Evolutionary conservation across 2,888 invertebrate genomes (phyloP).

Genomic region (Protodeltote pygarga): DNA sequence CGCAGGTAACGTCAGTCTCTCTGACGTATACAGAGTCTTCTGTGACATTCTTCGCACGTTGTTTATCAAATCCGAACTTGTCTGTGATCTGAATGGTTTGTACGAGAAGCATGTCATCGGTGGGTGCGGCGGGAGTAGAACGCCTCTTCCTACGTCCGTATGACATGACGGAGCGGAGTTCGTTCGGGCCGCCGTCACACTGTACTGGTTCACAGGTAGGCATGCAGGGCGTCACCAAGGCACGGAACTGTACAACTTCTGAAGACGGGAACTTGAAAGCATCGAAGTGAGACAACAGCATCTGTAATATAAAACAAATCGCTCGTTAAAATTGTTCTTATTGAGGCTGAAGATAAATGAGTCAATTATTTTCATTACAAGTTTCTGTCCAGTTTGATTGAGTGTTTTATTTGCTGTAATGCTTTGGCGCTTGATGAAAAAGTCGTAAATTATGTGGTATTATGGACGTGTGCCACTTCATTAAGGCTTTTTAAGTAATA

Average conservation of each 20-base stretch:
- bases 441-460: slow-evolving; percentile 20
- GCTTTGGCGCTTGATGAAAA: slow-evolving; percentile 13
- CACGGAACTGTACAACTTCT: slow-evolving; percentile 97
- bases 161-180: slow-evolving; percentile 93
- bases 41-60: slow-evolving; percentile 88
- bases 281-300: slow-evolving; percentile 96
- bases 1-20: slow-evolving; percentile 88
- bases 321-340: slow-evolving; percentile 25
- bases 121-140: slow-evolving; percentile 86
- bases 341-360: slow-evolving; percentile 17
- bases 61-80: slow-evolving; percentile 94
- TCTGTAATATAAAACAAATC: slow-evolving; percentile 81
- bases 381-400: slow-evolving; percentile 22
- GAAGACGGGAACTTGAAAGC: slow-evolving; percentile 98
- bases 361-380: slow-evolving; percentile 31
- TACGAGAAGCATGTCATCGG: slow-evolving; percentile 94
- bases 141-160: slow-evolving; percentile 93
- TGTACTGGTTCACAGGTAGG: slow-evolving; percentile 97
- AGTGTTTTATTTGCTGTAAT: slow-evolving; percentile 31
- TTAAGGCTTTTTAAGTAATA: slow-evolving; percentile 13
- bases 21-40: slow-evolving; percentile 91
- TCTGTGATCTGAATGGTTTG: slow-evolving; percentile 97
- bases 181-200: slow-evolving; percentile 95
- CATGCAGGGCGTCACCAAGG: slow-evolving; percentile 97
- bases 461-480: slow-evolving; percentile 14